Base-by-base conservation (phyloP, 2,113 vertebrate genomes). In the Dicrurus megarhynchus region DNA sequence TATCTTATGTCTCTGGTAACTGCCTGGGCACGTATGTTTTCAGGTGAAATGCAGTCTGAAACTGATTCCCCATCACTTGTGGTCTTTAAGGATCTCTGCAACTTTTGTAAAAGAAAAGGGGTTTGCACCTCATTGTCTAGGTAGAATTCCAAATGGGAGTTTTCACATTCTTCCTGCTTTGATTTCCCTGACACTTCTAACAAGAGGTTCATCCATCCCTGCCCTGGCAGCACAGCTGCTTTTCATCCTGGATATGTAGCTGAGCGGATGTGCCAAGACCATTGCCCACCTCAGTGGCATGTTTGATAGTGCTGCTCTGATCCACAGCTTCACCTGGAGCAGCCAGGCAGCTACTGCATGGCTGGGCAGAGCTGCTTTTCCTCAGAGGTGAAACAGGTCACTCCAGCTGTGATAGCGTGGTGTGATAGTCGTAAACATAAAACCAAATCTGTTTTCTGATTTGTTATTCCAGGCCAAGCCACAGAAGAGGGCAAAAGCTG, bases 331-430 rank as follows among this genome's bases (percentile, higher is more conserved):
- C 26, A 9, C 20, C 20, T 41, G 47, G 59, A 52, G 46, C 46
- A 39, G 30, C 23, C 39, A 68, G 28, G 47, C n/a, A 67, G n/a
- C 11, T 23, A n/a, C 24, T 8, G 20, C 37, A 17, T 16, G 30
- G n/a, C 47, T 50, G 69, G 42, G 13, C 53, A 84, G 52, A 18
- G 42, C 3, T 53, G 46, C 46, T 41, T 61, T 21, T 57, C 35
- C 83, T 85, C 70, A 49, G 65, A 61, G 35, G 11, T 39, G 41
- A 18, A n/a, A 26, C 3, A 69, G 21, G 35, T 33, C 74, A 15
- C 44, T 60, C 26, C 26, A 33, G 30, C 14, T 12, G 33, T 30
- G 22, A 9, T 3, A 44, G 39, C 0, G 0, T 11, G 28, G 26
- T n/a, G 26, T 32, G 19, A 37, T 2, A 41, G 33, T 10, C 16